Base-by-base conservation (phyloP, 1,140 invertebrate species). In the Ips typographus region DNA sequence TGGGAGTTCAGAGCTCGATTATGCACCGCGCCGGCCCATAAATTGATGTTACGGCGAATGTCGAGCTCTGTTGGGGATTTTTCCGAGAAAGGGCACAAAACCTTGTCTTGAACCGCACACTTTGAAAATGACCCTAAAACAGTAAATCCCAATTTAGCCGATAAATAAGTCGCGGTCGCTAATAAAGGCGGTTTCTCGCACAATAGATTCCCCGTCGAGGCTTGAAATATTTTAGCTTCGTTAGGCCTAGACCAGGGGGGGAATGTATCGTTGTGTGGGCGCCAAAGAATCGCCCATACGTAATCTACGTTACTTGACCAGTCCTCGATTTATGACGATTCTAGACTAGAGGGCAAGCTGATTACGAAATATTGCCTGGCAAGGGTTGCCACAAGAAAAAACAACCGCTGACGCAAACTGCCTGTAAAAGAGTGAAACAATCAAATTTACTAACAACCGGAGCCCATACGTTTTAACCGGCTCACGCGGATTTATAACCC, bases 1-100 rank as follows among this genome's bases (percentile, higher is more conserved):
- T 70, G 40, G 68, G 68, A 70, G 58, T 70, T 44, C 51, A 49
- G 5, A 36, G 44, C 37, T 60, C 36, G 43, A 68, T 68, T 62
- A 68, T 53, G 62, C 59, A 51, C 51, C 47, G 66, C 37, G 66
- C 57, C 22, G 22, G 22, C 22, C 22, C 22, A 22, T 22, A 22
- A 22, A 22, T 22, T 22, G 22, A 22, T 22, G 22, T 22, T 22
- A 22, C 22, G 22, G 22, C 22, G 22, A 22, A 22, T 22, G 22
- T 22, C 22, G 22, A 22, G 22, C 22, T 22, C 22, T 22, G 22
- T 22, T 22, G 22, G 22, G 22, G 22, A 22, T 22, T 22, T 22
- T 22, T 22, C 22, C 22, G 22, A 22, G 22, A 22, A 22, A 22
- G 22, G 22, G 22, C 22, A 22, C 22, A 22, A 22, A 22, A 22